These are phyloP conservation scores for Uloborus diversus DNA, from an alignment of 1,140 invertebrate species.

Conservation along the genomic window DNA sequence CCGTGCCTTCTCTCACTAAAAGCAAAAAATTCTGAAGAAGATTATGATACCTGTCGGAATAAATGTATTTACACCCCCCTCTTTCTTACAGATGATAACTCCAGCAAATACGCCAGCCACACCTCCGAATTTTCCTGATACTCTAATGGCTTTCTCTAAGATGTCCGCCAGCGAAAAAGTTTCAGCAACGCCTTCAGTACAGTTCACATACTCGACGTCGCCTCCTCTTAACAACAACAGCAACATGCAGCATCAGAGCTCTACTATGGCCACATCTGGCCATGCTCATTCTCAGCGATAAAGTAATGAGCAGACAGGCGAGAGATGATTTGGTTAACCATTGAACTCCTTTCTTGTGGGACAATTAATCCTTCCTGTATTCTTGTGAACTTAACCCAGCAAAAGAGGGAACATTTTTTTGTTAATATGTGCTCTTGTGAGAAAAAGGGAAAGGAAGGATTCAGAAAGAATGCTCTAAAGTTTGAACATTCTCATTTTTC, in stretches of 20 bases:
- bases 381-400: conserved; percentile 12
- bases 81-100: conserved; percentile 71
- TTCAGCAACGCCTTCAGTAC: neutral
- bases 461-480: neutral
- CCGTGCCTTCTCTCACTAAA: no score
- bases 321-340: conserved; percentile 5
- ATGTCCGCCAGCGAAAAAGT: conserved; percentile 72
- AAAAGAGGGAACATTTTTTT: neutral
- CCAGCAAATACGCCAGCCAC: conserved; percentile 90
- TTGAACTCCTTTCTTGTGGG: conserved; percentile 15
- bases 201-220: conserved; percentile 30
- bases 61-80: no score
- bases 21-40: no score
- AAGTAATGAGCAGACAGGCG: neutral
- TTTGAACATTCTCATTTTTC: neutral
- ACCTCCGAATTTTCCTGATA: conserved; percentile 88
- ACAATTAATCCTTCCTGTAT: conserved; percentile 17
- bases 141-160: conserved; percentile 83
- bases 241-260: conserved; percentile 37
- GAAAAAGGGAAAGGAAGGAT: neutral
- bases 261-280: conserved; percentile 26
- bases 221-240: conserved; percentile 50
- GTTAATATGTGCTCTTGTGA: neutral
- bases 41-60: no score
- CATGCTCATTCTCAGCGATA: conserved; percentile 30